Percentiles rank a stretch among this genome's conserved stretches.
phyloP scores from a whole-genome alignment of 2,113 vertebrate species.

The Phainopepla nitens region DNA sequence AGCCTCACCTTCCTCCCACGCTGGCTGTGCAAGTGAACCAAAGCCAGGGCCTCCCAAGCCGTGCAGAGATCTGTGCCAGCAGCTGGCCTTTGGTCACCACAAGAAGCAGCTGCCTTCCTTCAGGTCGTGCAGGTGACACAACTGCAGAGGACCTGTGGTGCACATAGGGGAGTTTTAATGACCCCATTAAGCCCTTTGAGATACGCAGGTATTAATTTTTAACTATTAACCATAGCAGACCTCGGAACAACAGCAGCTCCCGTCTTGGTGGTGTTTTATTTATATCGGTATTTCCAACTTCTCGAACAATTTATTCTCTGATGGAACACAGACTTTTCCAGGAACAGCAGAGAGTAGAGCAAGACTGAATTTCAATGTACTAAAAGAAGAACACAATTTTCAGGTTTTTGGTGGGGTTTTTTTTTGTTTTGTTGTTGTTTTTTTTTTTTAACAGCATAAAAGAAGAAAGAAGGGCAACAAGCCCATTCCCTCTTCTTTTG shows the following conservation, averaged over 20 bases:
- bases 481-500: neutral
- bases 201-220: neutral
- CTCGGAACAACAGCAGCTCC: neutral
- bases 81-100: neutral
- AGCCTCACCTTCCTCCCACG: neutral
- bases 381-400: neutral
- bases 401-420: neutral
- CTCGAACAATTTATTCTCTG: neutral
- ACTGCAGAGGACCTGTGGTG: neutral
- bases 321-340: neutral
- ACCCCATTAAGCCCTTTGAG: neutral
- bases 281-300: neutral
- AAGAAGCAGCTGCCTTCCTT: neutral
- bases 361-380: neutral
- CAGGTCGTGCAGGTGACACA: neutral
- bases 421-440: too few relatives aligned
- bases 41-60: neutral
- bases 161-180: neutral
- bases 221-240: neutral
- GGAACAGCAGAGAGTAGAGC: neutral
- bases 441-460: neutral
- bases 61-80: accelerated
- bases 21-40: neutral
- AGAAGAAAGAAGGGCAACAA: neutral
- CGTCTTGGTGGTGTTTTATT: neutral